Percentiles rank a stretch among this genome's conserved stretches.
Conservation (phyloP, 2,888 invertebrate genomes). For the Drosophila lacicola region DNA sequence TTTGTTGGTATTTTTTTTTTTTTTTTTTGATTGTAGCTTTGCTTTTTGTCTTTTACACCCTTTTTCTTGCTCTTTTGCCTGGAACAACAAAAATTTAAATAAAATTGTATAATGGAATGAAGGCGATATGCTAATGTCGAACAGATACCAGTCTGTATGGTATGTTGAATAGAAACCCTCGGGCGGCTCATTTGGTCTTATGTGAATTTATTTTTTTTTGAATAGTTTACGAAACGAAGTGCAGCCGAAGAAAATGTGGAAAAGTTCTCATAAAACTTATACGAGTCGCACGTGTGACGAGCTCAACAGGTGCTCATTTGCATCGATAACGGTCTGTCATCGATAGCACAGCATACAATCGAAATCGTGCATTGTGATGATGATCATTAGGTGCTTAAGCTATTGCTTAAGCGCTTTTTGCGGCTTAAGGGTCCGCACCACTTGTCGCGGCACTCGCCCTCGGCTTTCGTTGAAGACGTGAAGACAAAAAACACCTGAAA, state of each 20-base stretch:
- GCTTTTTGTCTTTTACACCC: conserved; percentile 50
- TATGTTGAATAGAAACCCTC: conserved; percentile 33
- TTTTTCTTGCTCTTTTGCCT: conserved; percentile 39
- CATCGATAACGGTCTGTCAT: conserved; percentile 47
- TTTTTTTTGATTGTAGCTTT: conserved; percentile 30
- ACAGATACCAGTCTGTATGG: conserved; percentile 20
- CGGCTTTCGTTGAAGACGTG: conserved; percentile 59
- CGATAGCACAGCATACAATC: conserved; percentile 50
- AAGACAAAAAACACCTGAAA: conserved; percentile 58
- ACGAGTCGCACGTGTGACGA: conserved; percentile 44
- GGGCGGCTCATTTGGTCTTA: conserved; percentile 54
- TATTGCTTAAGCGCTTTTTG: conserved; percentile 53
- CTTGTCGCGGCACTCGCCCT: conserved; percentile 62
- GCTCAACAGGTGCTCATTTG: conserved; percentile 65
- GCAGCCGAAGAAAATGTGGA: conserved; percentile 41
- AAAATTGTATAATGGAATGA: conserved; percentile 71
- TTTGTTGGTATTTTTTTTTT: conserved; percentile 19
- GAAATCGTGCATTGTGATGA: conserved; percentile 41
- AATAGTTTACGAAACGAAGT: conserved; percentile 53
- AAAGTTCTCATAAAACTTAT: conserved; percentile 59
- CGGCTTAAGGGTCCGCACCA: conserved; percentile 50
- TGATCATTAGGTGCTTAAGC: conserved; percentile 45
- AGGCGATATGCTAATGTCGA: conserved; percentile 54
- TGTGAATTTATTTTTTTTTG: conserved; percentile 20
- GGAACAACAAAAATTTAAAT: conserved; percentile 66